A percentile compares a stretch with the other conserved stretches of the same genome.
These are phyloP conservation scores for Eptesicus fuscus DNA, from an alignment of 2,113 vertebrate genomes.

Conservation along the genomic window DNA sequence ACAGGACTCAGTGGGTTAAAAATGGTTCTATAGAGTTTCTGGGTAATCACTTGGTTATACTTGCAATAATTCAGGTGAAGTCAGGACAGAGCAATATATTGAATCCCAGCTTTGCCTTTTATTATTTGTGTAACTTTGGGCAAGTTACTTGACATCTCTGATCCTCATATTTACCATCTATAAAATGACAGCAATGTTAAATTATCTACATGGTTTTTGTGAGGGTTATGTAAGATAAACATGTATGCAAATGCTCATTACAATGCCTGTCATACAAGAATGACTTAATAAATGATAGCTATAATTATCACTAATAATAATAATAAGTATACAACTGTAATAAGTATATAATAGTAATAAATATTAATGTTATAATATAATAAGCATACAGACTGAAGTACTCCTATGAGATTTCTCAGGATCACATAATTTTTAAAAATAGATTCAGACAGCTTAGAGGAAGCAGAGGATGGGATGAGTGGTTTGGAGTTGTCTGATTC, in stretches of 20 bases:
- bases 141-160: not conserved
- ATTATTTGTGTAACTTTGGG: not conserved
- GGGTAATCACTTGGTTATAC: not conserved
- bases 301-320: not conserved
- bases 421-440: not conserved
- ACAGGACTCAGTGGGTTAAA: not conserved
- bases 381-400: not conserved
- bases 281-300: constrained; percentile 1
- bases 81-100: not conserved
- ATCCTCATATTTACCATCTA: not conserved
- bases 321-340: not conserved
- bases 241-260: not conserved
- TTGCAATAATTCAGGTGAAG: not conserved
- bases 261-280: not conserved
- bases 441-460: not conserved
- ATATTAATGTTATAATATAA: not conserved
- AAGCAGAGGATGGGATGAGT: not conserved
- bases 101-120: not conserved
- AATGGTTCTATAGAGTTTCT: not conserved
- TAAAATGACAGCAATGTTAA: constrained; percentile 5
- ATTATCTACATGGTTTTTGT: not conserved
- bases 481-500: not conserved
- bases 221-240: not conserved
- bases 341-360: not conserved
- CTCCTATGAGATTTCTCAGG: not conserved